These are phyloP conservation scores for Lepidochrysops patricia DNA, from an alignment of 2,888 invertebrate genomes.

Conservation along the genomic window DNA sequence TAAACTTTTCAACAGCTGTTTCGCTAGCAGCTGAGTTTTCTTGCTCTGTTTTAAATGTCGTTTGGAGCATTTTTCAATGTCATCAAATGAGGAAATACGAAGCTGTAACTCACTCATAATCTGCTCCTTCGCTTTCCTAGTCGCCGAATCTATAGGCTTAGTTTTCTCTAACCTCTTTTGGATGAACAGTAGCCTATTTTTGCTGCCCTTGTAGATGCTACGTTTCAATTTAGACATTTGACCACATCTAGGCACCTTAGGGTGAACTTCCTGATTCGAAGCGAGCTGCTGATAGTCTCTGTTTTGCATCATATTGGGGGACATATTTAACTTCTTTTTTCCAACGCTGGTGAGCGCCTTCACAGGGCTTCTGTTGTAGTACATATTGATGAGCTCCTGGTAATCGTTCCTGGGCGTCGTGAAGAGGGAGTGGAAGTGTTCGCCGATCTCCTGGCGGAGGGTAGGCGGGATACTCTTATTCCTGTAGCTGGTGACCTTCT, in stretches of 20 bases:
- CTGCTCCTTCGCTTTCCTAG: constrained; percentile 35
- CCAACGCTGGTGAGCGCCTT: constrained; percentile 28
- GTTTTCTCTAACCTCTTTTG: constrained; percentile 34
- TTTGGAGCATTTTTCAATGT: constrained; percentile 28
- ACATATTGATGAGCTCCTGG: constrained; percentile 43
- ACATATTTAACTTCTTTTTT: constrained; percentile 33
- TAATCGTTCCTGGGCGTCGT: constrained; percentile 56
- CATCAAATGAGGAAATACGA: constrained; percentile 35
- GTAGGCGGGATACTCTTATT: constrained; percentile 44
- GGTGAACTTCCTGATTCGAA: not conserved
- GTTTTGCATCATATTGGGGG: constrained; percentile 17
- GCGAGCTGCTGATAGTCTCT: not conserved
- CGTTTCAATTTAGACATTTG: not conserved
- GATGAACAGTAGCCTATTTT: constrained; percentile 36
- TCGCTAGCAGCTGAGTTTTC: constrained; percentile 38
- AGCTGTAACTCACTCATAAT: constrained; percentile 38
- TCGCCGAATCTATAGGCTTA: constrained; percentile 31
- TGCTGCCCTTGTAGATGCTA: constrained; percentile 21
- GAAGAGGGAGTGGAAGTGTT: constrained; percentile 70
- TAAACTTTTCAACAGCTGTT: not conserved
- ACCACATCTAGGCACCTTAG: too few species aligned
- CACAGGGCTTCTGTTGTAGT: constrained; percentile 31
- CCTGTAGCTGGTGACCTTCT: constrained; percentile 42
- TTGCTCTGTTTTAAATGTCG: constrained; percentile 45
- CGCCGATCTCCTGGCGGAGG: constrained; percentile 63